Evolutionary conservation across 1,140 invertebrate species (phyloP).

Genomic region (Proales similis): DNA sequence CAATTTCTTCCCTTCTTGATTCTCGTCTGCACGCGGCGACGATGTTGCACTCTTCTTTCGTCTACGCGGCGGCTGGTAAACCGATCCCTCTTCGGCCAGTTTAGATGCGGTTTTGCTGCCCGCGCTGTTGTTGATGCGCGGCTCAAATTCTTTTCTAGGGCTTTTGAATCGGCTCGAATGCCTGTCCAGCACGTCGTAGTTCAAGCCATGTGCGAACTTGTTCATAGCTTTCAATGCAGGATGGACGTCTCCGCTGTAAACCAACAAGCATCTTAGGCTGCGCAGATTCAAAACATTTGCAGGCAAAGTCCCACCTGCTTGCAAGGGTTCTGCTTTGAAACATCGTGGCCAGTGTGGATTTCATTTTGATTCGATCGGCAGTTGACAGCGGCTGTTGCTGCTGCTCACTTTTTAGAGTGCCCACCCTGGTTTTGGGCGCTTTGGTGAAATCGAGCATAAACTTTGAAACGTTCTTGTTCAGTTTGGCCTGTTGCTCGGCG

Average conservation of each 20-base stretch:
- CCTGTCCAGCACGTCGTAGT: conserved; percentile 15
- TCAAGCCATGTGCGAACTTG: conserved; percentile 15
- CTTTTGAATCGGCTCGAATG: conserved; percentile 27
- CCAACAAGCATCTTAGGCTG: too few species aligned
- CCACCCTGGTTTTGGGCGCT: too few species aligned
- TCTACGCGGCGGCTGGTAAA: conserved; percentile 23
- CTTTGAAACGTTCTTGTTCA: too few species aligned
- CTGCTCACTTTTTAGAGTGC: too few species aligned
- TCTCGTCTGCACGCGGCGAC: background rate
- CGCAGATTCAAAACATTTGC: too few species aligned
- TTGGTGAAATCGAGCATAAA: too few species aligned
- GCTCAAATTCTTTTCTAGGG: conserved; percentile 17
- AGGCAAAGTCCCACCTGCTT: too few species aligned
- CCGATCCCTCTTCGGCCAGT: background rate
- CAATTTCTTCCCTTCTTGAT: background rate
- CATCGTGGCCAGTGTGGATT: too few species aligned
- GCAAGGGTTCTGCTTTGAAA: too few species aligned
- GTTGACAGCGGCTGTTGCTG: too few species aligned
- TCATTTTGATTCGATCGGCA: too few species aligned
- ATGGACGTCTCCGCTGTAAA: conserved; percentile 6
- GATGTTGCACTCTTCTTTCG: background rate
- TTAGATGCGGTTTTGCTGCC: conserved; percentile 9
- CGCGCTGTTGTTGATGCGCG: conserved; percentile 9
- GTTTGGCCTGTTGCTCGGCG: too few species aligned
- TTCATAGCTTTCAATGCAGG: conserved; percentile 29